Base-by-base conservation (phyloP, 2,113 vertebrate species). In the Vulpes vulpes region DNA sequence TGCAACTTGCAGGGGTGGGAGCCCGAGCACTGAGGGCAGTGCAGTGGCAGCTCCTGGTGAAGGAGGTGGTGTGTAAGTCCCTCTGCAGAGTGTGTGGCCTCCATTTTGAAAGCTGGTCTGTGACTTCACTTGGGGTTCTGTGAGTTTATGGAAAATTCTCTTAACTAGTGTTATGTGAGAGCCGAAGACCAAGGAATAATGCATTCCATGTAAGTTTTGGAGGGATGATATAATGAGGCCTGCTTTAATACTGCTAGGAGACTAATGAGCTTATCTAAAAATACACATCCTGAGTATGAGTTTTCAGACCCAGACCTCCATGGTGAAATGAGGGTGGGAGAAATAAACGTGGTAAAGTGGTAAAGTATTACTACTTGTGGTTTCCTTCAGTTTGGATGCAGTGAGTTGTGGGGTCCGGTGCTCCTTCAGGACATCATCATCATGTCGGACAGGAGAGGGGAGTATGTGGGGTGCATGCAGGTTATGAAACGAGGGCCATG, bases 391-490 rank as follows among this genome's bases (percentile, higher is more conserved):
- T 11, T 74, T 22, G n/a, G 84, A 27, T 55, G 71, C 27, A 55
- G 67, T 8, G 84, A 15, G 38, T 67, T 67, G 74, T 59, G 91
- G 85, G 91, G 51, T 49, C 38, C 43, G 35, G 32, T 23, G 3
- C 27, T 22, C 16, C 27, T 35, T 9, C 1, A 32, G 4, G 8
- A 32, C 35, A 35, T 35, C 35, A 35, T 35, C 0, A 15, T 49
- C 73, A 7, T 3, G 25, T 43, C 2, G 14, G 23, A 15, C 7
- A 1, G 74, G 14, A 27, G 25, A 78, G 43, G 35, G 43, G 14
- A 3, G 3, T 20, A 1, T 0, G 32, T 1, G 67, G 3, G 10
- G 16, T 7, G 8, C 65, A 9, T 17, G 8, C 32, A 4, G 65
- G 16, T 10, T 19, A 69, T 17, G 32, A 4, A 19, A n/a, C 7